Conservation (phyloP, 2,797 vertebrate genomes). For the Meda fulgida region DNA sequence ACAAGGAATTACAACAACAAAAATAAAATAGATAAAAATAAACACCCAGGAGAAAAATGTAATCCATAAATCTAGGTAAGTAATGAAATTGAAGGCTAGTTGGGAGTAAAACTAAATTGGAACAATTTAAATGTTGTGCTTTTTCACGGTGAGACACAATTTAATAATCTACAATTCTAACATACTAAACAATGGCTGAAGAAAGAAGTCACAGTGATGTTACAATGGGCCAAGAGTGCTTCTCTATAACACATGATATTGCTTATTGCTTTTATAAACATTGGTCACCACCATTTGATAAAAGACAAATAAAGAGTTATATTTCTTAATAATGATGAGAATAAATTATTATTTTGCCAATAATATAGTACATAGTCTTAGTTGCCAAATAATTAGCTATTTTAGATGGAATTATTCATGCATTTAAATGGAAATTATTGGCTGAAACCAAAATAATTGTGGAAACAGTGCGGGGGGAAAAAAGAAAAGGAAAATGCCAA, state of each 20-base stretch:
- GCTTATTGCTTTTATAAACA: conserved; percentile 1
- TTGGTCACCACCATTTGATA: background rate
- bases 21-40: background rate
- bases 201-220: background rate
- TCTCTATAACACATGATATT: background rate
- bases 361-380: background rate
- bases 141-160: background rate
- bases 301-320: background rate
- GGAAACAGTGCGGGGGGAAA: background rate
- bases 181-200: conserved; percentile 2
- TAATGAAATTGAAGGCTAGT: conserved; percentile 13
- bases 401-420: background rate
- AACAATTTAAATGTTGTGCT: background rate
- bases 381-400: background rate
- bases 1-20: background rate
- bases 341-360: background rate
- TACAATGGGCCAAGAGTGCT: background rate
- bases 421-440: background rate
- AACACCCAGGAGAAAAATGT: background rate
- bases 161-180: conserved; percentile 3
- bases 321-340: background rate
- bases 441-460: background rate
- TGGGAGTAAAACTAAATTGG: background rate
- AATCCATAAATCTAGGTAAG: conserved; percentile 15
- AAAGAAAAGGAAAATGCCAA: background rate